Evolutionary conservation across 2,113 vertebrate genomes (phyloP).

Genomic region (Amphiprion ocellaris): DNA sequence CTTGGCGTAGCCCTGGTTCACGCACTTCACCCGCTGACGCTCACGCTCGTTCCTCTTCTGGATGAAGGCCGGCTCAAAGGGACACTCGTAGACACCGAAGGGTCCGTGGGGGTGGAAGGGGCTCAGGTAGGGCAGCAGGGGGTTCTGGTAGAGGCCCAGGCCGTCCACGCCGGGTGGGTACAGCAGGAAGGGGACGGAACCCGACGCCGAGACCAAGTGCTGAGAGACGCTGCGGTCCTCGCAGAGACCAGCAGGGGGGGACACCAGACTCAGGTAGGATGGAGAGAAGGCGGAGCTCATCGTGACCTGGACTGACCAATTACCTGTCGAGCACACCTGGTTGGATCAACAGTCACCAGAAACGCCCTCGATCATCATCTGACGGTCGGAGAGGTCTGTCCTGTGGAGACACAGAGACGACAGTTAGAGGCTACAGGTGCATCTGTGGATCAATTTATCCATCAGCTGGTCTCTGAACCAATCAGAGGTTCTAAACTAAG

Average conservation of each 20-base stretch:
- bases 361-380: no score
- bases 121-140: constrained; percentile 83
- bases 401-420: background rate
- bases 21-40: constrained; percentile 88
- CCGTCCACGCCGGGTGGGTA: constrained; percentile 75
- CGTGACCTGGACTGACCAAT: constrained; percentile 14
- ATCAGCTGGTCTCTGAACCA: no score
- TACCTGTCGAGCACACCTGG: background rate
- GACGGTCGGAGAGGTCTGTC: no score
- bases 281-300: constrained; percentile 76
- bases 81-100: constrained; percentile 85
- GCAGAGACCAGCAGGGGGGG: constrained; percentile 67
- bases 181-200: constrained; percentile 79
- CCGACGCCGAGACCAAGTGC: constrained; percentile 63
- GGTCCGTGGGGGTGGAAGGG: constrained; percentile 83
- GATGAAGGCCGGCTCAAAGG: constrained; percentile 89
- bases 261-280: constrained; percentile 68
- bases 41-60: constrained; percentile 91
- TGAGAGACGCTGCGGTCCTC: constrained; percentile 50
- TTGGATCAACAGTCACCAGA: background rate
- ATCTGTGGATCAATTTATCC: no score
- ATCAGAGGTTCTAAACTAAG: no score
- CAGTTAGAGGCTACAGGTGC: no score
- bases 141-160: constrained; percentile 73
- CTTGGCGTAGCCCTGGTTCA: constrained; percentile 89